Conservation (phyloP, 2,113 vertebrate species). For the Corythornis madagascariensis region DNA sequence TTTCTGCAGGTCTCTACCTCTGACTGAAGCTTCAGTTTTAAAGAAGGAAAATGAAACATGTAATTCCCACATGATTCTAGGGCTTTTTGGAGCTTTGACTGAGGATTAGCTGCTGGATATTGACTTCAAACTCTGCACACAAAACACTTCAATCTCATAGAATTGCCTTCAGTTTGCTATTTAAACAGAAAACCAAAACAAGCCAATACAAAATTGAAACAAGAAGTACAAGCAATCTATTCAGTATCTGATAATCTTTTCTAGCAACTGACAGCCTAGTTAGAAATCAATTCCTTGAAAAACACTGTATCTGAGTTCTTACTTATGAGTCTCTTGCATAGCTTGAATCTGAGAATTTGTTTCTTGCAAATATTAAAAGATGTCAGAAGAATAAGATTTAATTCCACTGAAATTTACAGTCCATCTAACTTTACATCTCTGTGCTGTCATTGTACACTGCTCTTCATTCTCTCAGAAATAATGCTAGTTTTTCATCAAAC, state of each 20-base stretch:
- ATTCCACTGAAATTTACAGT: neutral
- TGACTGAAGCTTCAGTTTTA: neutral
- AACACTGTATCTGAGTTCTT: neutral
- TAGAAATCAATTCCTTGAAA: neutral
- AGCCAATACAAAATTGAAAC: neutral
- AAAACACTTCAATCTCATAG: neutral
- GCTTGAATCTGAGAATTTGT: neutral
- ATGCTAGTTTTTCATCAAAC: rapidly evolving
- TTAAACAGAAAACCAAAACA: neutral
- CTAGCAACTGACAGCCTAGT: neutral
- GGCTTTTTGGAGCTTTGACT: neutral
- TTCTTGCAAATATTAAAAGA: neutral
- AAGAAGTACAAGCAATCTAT: neutral
- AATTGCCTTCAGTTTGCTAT: neutral
- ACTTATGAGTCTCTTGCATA: neutral
- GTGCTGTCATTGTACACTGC: neutral
- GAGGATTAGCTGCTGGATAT: neutral
- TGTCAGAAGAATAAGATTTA: neutral
- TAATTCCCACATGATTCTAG: neutral
- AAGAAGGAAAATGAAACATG: neutral
- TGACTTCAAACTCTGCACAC: neutral
- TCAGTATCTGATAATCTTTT: neutral
- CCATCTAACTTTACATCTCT: neutral
- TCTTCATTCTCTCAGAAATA: neutral
- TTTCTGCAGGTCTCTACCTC: neutral